Conservation (phyloP, 2,797 vertebrate genomes). For the Eulemur mongoz region DNA sequence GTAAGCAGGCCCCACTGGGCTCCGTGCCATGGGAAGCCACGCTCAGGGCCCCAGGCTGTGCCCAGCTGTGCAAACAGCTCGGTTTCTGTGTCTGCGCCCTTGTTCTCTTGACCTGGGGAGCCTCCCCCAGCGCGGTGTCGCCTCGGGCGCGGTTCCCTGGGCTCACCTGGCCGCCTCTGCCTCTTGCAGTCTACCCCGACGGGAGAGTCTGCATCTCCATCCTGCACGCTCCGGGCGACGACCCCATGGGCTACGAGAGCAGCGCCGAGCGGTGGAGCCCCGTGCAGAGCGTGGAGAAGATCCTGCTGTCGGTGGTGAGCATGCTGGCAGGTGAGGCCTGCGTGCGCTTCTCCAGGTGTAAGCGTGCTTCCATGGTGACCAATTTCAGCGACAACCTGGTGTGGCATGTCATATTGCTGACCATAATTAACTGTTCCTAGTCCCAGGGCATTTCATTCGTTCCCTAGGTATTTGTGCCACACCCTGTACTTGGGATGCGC, state of each 20-base stretch:
- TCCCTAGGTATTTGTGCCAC: neutral
- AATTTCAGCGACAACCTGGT: accelerated
- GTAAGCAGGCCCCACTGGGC: neutral
- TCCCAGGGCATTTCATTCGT: neutral
- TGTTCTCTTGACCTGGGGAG: neutral
- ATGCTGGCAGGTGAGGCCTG: slow-evolving; percentile 92
- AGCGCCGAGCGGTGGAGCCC: slow-evolving; percentile 98
- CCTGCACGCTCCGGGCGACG: slow-evolving; percentile 96
- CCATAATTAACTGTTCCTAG: accelerated
- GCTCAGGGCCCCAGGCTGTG: neutral
- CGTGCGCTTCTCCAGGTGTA: accelerated
- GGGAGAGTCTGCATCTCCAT: slow-evolving; percentile 98
- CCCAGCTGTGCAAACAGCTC: neutral
- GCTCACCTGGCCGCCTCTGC: neutral
- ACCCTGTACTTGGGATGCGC: neutral
- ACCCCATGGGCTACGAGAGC: slow-evolving; percentile 99
- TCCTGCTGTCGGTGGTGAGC: slow-evolving; percentile 95
- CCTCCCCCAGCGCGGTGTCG: accelerated
- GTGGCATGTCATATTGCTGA: accelerated
- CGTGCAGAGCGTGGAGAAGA: slow-evolving; percentile 98
- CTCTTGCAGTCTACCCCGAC: slow-evolving; percentile 93
- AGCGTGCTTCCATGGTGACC: accelerated
- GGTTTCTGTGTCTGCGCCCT: no score
- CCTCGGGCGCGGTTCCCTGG: neutral
- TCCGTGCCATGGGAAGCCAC: neutral